Percentiles rank a stretch among this genome's conserved stretches.
Evolutionary conservation across 2,797 vertebrate genomes (phyloP).

Genomic region (Menidia menidia): DNA sequence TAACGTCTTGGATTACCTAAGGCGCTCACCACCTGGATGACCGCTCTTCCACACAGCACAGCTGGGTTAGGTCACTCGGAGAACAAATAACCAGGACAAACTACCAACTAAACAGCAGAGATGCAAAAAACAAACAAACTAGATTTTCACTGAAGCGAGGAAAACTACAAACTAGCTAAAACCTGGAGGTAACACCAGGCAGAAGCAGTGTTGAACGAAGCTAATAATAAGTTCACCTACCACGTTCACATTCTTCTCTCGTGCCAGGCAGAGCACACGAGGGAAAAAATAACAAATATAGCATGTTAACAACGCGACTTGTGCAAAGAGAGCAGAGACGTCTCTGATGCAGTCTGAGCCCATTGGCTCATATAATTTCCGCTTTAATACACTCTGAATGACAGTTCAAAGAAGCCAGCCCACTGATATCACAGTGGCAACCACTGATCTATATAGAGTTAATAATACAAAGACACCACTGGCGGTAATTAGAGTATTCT

Average conservation of each 20-base stretch:
- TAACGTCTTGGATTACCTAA: constrained; percentile 78
- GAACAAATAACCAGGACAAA: constrained; percentile 11
- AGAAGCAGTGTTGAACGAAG: constrained; percentile 3
- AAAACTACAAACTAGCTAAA: constrained; percentile 8
- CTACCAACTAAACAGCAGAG: constrained; percentile 10
- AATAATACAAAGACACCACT: not conserved
- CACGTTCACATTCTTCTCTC: constrained; percentile 53
- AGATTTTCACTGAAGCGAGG: constrained; percentile 9
- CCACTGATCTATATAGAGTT: constrained; percentile 3
- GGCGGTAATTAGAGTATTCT: not conserved
- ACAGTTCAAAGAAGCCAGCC: constrained; percentile 42
- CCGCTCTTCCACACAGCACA: constrained; percentile 30
- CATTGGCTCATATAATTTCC: constrained; percentile 65
- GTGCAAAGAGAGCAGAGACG: constrained; percentile 20
- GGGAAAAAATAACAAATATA: constrained; percentile 10
- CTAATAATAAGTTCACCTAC: constrained; percentile 60
- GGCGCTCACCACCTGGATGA: constrained; percentile 77
- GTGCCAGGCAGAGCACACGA: constrained; percentile 22
- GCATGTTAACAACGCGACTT: constrained; percentile 47
- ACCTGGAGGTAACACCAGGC: constrained; percentile 1
- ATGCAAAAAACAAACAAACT: constrained; percentile 4
- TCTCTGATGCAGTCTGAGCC: constrained; percentile 19
- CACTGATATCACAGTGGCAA: constrained; percentile 38
- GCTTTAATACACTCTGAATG: constrained; percentile 60
- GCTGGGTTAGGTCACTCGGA: constrained; percentile 19